Conservation (phyloP, 1,140 invertebrate species). For the Pachypsylla venusta region DNA sequence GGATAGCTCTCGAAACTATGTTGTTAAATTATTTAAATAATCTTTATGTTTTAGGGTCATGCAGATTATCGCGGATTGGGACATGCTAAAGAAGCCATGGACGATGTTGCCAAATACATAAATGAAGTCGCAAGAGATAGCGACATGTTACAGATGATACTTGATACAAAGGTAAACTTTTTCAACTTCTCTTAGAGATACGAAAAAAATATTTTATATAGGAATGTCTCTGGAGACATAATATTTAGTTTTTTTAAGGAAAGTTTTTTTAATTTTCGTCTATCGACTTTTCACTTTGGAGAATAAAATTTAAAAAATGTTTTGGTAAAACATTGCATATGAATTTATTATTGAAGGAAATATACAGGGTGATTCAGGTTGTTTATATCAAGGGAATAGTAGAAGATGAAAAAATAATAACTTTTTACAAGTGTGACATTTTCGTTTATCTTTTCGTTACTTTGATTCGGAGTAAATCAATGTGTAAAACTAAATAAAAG, state of each 20-base stretch:
- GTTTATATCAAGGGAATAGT: too few species aligned
- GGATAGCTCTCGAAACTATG: background rate
- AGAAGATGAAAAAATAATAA: too few species aligned
- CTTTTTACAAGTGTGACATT: too few species aligned
- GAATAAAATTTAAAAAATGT: background rate
- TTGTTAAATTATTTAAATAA: background rate
- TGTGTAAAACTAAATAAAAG: too few species aligned
- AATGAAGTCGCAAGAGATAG: slow-evolving; percentile 97
- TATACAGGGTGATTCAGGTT: too few species aligned
- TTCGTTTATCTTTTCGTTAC: too few species aligned
- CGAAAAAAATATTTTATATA: background rate
- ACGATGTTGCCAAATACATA: slow-evolving; percentile 91
- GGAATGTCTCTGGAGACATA: background rate
- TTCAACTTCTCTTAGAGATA: slow-evolving; percentile 6
- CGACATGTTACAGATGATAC: slow-evolving; percentile 79
- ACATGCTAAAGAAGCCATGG: slow-evolving; percentile 88
- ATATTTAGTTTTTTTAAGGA: too few species aligned
- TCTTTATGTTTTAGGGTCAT: slow-evolving; percentile 37
- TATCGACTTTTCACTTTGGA: too few species aligned
- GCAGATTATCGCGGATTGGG: slow-evolving; percentile 71
- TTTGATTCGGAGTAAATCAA: too few species aligned
- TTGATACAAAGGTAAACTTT: slow-evolving; percentile 57
- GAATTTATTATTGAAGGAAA: background rate
- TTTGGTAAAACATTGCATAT: background rate
- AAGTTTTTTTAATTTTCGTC: too few species aligned